Conservation (phyloP, 2,888 invertebrate species). For the Lampropteryx suffumata region DNA sequence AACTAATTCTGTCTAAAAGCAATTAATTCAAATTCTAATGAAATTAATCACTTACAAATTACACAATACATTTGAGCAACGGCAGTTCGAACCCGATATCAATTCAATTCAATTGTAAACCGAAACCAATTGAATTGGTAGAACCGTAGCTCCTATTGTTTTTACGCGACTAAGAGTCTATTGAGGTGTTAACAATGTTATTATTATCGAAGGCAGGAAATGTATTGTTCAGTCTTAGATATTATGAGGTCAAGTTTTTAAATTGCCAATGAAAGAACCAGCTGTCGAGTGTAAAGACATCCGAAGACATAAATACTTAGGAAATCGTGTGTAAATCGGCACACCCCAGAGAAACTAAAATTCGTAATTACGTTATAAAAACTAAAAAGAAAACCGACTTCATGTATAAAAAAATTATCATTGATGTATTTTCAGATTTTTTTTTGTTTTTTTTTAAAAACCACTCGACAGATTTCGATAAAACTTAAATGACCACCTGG, state of each 20-base stretch:
- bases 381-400: too few species aligned
- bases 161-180: constrained; percentile 8
- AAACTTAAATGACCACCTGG: too few species aligned
- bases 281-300: too few species aligned
- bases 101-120: constrained; percentile 22
- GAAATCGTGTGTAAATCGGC: too few species aligned
- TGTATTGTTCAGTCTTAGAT: background rate
- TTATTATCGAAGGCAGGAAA: background rate
- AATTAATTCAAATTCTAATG: constrained; percentile 24
- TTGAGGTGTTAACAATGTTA: constrained; percentile 25
- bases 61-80: constrained; percentile 34
- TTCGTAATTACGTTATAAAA: too few species aligned
- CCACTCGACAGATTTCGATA: too few species aligned
- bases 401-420: too few species aligned
- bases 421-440: too few species aligned
- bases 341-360: too few species aligned
- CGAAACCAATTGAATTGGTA: constrained; percentile 22
- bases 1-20: background rate
- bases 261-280: too few species aligned
- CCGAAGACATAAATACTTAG: too few species aligned
- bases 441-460: too few species aligned
- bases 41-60: constrained; percentile 33
- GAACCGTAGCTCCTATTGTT: constrained; percentile 7
- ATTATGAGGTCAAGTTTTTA: background rate
- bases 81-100: constrained; percentile 27